These are phyloP conservation scores for Odontomyia ornata DNA, from an alignment of 2,888 invertebrate species.

Conservation along the genomic window DNA sequence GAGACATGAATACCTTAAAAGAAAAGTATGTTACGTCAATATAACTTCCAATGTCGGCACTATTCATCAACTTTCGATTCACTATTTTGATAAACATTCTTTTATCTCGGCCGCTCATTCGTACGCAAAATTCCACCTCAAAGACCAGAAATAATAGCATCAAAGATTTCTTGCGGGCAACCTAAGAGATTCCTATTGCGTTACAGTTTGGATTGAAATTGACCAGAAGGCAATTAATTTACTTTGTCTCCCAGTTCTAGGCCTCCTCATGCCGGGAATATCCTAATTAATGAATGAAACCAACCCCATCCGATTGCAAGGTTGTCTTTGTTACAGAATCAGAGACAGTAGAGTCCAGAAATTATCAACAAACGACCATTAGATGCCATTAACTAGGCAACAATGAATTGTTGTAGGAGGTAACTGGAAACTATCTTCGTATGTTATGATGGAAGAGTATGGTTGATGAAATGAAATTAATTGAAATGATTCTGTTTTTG, in stretches of 20 bases:
- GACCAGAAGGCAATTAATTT: constrained; percentile 43
- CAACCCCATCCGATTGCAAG: constrained; percentile 2
- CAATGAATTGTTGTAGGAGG: constrained; percentile 13
- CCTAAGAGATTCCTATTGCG: background rate
- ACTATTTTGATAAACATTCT: background rate
- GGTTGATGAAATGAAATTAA: constrained; percentile 33
- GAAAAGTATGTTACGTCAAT: background rate
- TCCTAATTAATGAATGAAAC: constrained; percentile 40
- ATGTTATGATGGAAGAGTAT: constrained; percentile 24
- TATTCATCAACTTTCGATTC: background rate
- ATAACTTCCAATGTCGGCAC: too few relatives aligned
- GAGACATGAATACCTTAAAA: background rate
- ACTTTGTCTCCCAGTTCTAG: constrained; percentile 14
- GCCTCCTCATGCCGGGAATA: constrained; percentile 17
- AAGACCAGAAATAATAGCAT: background rate
- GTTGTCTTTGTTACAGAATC: background rate
- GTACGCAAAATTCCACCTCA: background rate
- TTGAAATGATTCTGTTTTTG: constrained; percentile 31
- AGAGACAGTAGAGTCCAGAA: background rate
- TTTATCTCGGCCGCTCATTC: background rate
- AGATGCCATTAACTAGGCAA: constrained; percentile 11
- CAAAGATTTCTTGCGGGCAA: background rate
- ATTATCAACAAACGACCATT: constrained; percentile 35
- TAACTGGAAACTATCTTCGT: constrained; percentile 12
- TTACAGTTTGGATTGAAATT: constrained; percentile 21